Evolutionary conservation across 2,888 invertebrate genomes (phyloP), one percentile per base, ranked within the genome.

Genomic region (Calliphora vomitoria): DNA sequence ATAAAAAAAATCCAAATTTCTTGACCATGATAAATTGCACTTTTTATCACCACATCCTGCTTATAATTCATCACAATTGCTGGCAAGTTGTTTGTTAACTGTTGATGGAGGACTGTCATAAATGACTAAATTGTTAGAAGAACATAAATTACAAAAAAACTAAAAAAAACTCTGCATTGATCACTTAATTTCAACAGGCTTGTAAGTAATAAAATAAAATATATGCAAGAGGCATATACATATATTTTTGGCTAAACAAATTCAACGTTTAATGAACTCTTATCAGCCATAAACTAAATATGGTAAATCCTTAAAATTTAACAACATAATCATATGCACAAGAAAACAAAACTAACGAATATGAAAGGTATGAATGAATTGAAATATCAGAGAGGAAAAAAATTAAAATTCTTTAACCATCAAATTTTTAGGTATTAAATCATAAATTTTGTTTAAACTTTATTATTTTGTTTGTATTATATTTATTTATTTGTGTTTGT

Each of bases 391-490:
- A 25, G 25, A 35, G 25, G 18, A 15, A 66, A 55, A 74, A 74
- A 84, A 85, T 87, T 87, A 85, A 87, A 85, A 87, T 87, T 87
- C 87, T 82, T 64, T 38, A 64, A 85, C 60, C 85, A 85, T 87
- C 78, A 71, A 55, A 83, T 50, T 87, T 80, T 82, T 31, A 82
- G 74, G 78, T 82, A 85, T 82, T 87, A 85, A 87, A 87, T 87
- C 87, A 87, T 87, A 87, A 87, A 79, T 87, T 87, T 84, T 78
- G 62, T 68, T 64, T 64, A 84, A 78, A 72, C 44, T 75, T 82
- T 76, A 68, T 68, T 75, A 47, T 35, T 74, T 82, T n/a, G n/a
- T 25, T 74, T 50, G n/a, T 72, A 41, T 64, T 80, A 38, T 18
- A 31, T 18, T 18, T 18, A 64, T 64, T 64, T 20, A 38, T 62